Evolutionary conservation across 1,140 invertebrate species (phyloP).

Genomic region (Mactra quadrangularis): DNA sequence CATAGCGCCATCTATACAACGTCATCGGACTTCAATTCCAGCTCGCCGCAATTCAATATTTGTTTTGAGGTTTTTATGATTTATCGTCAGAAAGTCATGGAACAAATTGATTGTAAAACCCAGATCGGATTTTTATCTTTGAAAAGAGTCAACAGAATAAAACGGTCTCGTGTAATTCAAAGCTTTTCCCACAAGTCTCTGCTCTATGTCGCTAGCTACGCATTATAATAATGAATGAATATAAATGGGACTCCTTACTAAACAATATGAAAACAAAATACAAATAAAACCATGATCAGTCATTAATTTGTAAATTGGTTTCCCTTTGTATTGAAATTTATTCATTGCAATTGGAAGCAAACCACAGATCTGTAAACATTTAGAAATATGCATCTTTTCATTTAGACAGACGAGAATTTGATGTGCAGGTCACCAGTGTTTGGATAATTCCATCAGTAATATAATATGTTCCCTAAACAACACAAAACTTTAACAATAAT

Average conservation of each 20-base stretch:
- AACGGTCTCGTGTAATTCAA: constrained; percentile 46
- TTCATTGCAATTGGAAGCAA: not conserved
- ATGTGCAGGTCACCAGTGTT: no score
- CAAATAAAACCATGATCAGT: constrained; percentile 4
- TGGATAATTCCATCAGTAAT: no score
- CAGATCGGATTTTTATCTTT: constrained; percentile 45
- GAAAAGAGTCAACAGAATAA: constrained; percentile 18
- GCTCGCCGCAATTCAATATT: constrained; percentile 49
- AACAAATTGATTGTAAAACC: constrained; percentile 59
- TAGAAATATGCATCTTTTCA: not conserved
- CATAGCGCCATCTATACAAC: no score
- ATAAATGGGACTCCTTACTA: constrained; percentile 10
- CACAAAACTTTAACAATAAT: no score
- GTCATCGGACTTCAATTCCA: constrained; percentile 1
- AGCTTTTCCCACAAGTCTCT: not conserved
- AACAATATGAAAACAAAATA: constrained; percentile 18
- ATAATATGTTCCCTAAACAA: no score
- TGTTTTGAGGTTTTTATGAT: constrained; percentile 26
- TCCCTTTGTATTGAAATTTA: not conserved
- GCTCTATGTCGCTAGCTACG: not conserved
- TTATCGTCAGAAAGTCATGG: constrained; percentile 52
- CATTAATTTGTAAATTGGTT: constrained; percentile 49
- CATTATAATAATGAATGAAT: constrained; percentile 26
- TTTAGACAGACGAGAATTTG: no score
- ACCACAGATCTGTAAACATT: not conserved